Evolutionary conservation across 2,113 vertebrate genomes (phyloP), one percentile per base, ranked within the genome.

Genomic region (Phasianus colchicus): DNA sequence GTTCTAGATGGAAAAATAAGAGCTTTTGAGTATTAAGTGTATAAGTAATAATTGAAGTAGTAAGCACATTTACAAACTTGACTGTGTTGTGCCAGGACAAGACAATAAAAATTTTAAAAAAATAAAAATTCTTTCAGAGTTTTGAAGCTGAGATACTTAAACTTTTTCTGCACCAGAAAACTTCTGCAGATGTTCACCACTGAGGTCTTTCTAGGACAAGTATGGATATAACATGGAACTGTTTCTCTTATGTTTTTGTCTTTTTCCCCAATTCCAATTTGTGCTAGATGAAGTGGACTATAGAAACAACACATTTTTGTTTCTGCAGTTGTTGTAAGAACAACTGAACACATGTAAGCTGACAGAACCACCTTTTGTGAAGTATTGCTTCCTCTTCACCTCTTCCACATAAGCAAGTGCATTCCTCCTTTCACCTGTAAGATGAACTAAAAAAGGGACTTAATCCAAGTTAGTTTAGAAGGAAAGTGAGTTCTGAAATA

Each of bases 1-100:
- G 75, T 70, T 86, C 50, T 74, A 95, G 90, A 96, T 93, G 83
- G 95, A 94, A 95, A 93, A 94, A 74, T 93, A 94, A 86, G 75
- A 93, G 88, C 92, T 89, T 88, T 54, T 50, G 29, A 69, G 78
- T 45, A 94, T 18, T 91, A 89, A 88, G 22, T 83, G 72, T 42
- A 50, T 91, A 94, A 94, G 22, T 84, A 95, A 93, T 90, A 67
- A 83, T 1, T 74, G 86, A 95, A 92, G 65, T 63, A 93, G 32
- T 36, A 83, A 89, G 42, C 24, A 63, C n/a, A 3, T 47, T 93
- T 87, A 85, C 60, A 83, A 91, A 91, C 38, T 65, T 30, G 64
- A 67, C 83, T 72, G 61, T 36, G 13, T 32, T 60, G 38, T 77
- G 92, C 38, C 88, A 80, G 34, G 66, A 69, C 29, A 83, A 95